phyloP scores from a whole-genome alignment of 2,113 vertebrate genomes.

The Ceratotherium simum region DNA sequence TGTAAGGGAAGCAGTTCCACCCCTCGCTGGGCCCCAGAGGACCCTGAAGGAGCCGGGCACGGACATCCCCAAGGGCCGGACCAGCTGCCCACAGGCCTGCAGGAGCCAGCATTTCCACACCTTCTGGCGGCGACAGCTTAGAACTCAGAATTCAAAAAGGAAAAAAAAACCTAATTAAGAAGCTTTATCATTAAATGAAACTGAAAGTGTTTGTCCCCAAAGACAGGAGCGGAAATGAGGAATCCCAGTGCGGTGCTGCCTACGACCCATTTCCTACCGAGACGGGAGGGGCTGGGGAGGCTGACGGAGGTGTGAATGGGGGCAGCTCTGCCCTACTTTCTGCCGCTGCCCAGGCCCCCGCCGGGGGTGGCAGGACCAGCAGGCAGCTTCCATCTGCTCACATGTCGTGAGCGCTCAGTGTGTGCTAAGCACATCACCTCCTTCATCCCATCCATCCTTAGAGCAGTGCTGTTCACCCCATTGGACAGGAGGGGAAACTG shows the following conservation, averaged over 20 bases:
- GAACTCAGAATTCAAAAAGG: conserved; percentile 71
- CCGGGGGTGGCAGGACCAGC: background rate
- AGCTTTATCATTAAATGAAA: conserved; percentile 87
- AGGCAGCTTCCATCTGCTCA: background rate
- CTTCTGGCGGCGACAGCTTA: conserved; percentile 42
- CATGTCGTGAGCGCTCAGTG: rapidly evolving
- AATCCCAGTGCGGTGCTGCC: conserved; percentile 81
- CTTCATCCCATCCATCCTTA: rapidly evolving
- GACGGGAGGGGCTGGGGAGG: background rate
- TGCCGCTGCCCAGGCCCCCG: background rate
- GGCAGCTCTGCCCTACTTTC: conserved; percentile 68
- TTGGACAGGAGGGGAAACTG: background rate
- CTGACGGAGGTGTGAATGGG: background rate
- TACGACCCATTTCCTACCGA: conserved; percentile 87
- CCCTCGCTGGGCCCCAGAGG: rapidly evolving
- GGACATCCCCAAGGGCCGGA: background rate
- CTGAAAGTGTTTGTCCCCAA: conserved; percentile 84
- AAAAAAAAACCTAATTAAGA: conserved; percentile 87
- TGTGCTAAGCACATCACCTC: background rate
- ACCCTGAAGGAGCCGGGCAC: background rate
- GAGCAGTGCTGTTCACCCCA: rapidly evolving
- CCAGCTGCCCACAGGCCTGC: background rate
- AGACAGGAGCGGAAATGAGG: conserved; percentile 85
- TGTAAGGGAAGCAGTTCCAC: background rate
- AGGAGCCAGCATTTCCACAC: background rate